Conservation (phyloP, 2,113 vertebrate genomes). For the Prunella fulvescens region DNA sequence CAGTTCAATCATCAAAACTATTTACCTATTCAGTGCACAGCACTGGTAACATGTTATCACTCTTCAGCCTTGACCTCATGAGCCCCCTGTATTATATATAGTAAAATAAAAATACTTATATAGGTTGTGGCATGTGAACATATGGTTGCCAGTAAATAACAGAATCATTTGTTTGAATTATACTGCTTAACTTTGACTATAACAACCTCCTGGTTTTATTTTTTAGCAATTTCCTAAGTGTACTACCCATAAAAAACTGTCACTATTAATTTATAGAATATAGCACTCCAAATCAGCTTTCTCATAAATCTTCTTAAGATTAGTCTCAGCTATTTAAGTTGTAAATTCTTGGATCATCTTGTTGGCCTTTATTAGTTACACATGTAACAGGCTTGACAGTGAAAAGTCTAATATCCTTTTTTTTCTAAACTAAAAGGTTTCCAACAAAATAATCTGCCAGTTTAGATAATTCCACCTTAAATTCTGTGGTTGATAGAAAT, state of each 20-base stretch:
- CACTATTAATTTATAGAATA: constrained; percentile 33
- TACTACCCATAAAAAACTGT: constrained; percentile 52
- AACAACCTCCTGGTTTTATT: not conserved
- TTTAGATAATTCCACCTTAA: not conserved
- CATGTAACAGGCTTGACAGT: not conserved
- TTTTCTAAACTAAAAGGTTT: not conserved
- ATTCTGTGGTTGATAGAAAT: not conserved
- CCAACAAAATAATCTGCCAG: not conserved
- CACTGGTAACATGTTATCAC: not conserved
- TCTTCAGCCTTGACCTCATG: not conserved
- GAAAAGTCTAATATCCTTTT: not conserved
- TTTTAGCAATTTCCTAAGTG: constrained; percentile 24
- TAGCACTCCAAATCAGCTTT: constrained; percentile 48
- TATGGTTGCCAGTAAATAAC: constrained; percentile 37
- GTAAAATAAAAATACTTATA: constrained; percentile 22
- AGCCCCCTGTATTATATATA: not conserved
- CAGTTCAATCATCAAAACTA: not conserved
- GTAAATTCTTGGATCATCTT: constrained; percentile 32
- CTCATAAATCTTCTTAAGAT: constrained; percentile 50
- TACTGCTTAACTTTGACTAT: not conserved
- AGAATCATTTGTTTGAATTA: constrained; percentile 31
- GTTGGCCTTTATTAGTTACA: constrained; percentile 7
- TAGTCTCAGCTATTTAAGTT: constrained; percentile 42
- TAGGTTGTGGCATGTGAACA: constrained; percentile 19
- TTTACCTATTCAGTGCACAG: not conserved